A percentile compares a stretch with the other conserved stretches of the same genome.
These are phyloP conservation scores for Dreissena polymorpha DNA, from an alignment of 1,140 invertebrate species.

Conservation along the genomic window DNA sequence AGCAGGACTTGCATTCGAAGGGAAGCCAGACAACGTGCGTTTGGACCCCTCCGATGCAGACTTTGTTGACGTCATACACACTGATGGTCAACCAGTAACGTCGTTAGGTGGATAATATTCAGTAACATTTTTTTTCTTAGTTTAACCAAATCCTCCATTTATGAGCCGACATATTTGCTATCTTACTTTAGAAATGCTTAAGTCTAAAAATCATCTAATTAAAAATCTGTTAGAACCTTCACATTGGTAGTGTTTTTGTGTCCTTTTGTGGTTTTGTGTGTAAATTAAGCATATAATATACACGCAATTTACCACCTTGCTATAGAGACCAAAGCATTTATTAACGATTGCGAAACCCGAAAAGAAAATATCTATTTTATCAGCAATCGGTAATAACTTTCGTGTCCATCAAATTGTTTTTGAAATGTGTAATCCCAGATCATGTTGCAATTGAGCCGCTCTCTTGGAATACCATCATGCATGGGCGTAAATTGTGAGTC, in stretches of 20 bases:
- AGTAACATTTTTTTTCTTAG: background rate
- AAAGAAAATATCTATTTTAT: no score
- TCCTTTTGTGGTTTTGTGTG: no score
- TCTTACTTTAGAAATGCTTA: background rate
- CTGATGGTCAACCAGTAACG: slow-evolving; percentile 86
- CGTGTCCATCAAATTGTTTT: no score
- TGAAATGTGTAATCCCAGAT: no score
- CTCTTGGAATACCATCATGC: no score
- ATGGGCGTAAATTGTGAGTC: no score
- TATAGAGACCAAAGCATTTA: no score
- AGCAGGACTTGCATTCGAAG: slow-evolving; percentile 85
- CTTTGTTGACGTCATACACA: slow-evolving; percentile 97
- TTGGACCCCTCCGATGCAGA: slow-evolving; percentile 85
- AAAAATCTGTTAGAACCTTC: background rate
- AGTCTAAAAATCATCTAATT: background rate
- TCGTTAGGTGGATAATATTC: slow-evolving; percentile 81
- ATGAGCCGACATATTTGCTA: background rate
- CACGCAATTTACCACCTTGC: no score
- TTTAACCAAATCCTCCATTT: background rate
- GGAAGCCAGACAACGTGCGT: slow-evolving; percentile 76
- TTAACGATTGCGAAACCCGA: no score
- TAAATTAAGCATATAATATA: no score
- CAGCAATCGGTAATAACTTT: no score
- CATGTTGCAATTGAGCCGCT: no score
- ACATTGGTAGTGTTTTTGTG: background rate